Evolutionary conservation across 2,113 vertebrate species (phyloP), one percentile per base, ranked within the genome.

Genomic region (Podarcis muralis): DNA sequence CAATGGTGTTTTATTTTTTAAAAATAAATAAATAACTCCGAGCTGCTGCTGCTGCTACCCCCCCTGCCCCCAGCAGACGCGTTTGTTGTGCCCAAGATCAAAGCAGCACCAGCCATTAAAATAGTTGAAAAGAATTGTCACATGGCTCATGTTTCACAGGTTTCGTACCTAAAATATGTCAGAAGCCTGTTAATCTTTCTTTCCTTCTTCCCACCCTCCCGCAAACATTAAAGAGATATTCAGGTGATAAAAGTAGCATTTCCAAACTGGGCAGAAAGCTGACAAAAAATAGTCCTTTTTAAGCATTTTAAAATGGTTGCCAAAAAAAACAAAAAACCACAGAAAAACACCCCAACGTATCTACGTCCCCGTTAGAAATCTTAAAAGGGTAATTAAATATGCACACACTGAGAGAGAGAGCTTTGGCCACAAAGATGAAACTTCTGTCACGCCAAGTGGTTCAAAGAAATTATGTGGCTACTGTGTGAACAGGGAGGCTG

Each of bases 381-480:
- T 68, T 86, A 53, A 75, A 88, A 91, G 76, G 37, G 68, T 62
- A 88, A 94, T 93, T 93, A 94, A 93, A 92, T 95, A 93, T 82
- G 48, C 11, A 2, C 48, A 53, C 48, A 53, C 48, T 48, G 48
- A 53, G 2, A 53, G 9, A 69, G 22, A 0, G 1, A 40, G 40
- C 75, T 83, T 85, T 87, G 90, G 88, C 71, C 89, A 80, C 87
- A 27, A 37, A 59, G 25, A 35, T 81, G 84, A 48, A 5, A 2
- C 62, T 91, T 89, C 92, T 95, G 90, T 81, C 92, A 90, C 88
- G 90, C 89, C 80, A 91, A 86, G 77, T 71, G 84, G 92, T 89
- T 90, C 86, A 83, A 83, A 2, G 0, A 11, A 65, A 15, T 16
- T 66, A 18, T 13, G 62, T 40, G 25, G 72, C 53, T 40, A 53